Conservation (phyloP, 2,797 vertebrate genomes). For the Zenarchopterus dispar region DNA sequence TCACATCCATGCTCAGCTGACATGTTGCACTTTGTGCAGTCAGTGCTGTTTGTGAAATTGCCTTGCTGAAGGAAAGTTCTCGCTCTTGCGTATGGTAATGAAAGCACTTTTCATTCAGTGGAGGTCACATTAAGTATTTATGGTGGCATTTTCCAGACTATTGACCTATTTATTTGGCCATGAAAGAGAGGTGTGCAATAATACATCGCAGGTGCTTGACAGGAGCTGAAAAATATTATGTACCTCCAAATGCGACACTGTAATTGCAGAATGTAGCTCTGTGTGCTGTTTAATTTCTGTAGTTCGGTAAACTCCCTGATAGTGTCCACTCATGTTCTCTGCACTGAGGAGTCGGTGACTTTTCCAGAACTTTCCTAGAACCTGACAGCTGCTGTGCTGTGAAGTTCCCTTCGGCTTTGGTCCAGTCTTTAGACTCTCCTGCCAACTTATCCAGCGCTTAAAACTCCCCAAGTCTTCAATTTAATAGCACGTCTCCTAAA, state of each 20-base stretch:
- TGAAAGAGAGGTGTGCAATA: constrained; percentile 37
- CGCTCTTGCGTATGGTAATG: constrained; percentile 26
- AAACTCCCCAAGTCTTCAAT: constrained; percentile 13
- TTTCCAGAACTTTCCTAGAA: constrained; percentile 47
- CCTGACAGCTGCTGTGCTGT: constrained; percentile 41
- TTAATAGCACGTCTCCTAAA: constrained; percentile 20
- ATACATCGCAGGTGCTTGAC: constrained; percentile 34
- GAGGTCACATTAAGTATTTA: constrained; percentile 61
- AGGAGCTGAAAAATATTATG: constrained; percentile 18
- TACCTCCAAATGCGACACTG: constrained; percentile 20
- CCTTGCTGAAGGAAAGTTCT: constrained; percentile 29
- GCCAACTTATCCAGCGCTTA: constrained; percentile 23
- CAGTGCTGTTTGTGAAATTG: constrained; percentile 7
- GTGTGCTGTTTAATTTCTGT: constrained; percentile 10
- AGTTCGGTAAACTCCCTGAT: background rate
- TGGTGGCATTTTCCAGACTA: constrained; percentile 44
- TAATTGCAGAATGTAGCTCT: background rate
- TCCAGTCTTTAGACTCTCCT: constrained; percentile 31
- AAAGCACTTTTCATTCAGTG: constrained; percentile 39
- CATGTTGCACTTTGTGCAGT: constrained; percentile 20
- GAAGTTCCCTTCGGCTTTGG: constrained; percentile 21
- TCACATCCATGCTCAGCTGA: constrained; percentile 13
- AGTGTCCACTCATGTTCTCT: constrained; percentile 30
- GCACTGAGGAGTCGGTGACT: constrained; percentile 21
- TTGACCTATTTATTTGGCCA: constrained; percentile 51